A percentile compares a stretch with the other conserved stretches of the same genome.
These are phyloP conservation scores for Notodonta dromedarius DNA, from an alignment of 2,888 invertebrate species.

Conservation along the genomic window DNA sequence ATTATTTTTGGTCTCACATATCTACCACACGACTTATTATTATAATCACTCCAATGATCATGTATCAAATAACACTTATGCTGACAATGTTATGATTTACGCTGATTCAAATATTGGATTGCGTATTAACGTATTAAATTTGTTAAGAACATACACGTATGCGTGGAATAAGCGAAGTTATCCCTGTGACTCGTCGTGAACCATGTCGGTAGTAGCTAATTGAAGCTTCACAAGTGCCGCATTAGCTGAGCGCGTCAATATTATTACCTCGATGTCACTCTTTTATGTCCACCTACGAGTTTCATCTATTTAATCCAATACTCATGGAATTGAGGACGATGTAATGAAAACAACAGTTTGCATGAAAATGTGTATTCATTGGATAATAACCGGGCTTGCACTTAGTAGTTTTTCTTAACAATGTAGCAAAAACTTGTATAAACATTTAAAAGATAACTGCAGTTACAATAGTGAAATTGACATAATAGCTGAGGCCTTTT, in stretches of 20 bases:
- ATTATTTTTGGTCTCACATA: conserved; percentile 6
- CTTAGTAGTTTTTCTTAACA: neutral
- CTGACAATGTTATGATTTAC: neutral
- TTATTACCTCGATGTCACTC: conserved; percentile 42
- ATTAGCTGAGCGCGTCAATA: conserved; percentile 58
- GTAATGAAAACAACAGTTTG: neutral
- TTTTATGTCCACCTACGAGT: conserved; percentile 40
- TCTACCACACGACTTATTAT: neutral
- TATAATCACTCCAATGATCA: neutral
- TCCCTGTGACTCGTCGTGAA: conserved; percentile 49
- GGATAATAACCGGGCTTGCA: conserved; percentile 1
- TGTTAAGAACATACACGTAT: neutral
- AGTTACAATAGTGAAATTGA: neutral
- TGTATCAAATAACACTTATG: neutral
- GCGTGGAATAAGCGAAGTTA: conserved; percentile 42
- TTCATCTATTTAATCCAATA: conserved; percentile 61
- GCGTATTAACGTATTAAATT: neutral
- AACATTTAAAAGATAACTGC: neutral
- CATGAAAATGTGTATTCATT: neutral
- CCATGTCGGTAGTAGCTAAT: conserved; percentile 74
- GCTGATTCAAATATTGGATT: neutral
- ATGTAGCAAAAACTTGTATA: neutral
- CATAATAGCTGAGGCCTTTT: neutral
- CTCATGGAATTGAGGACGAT: conserved; percentile 19
- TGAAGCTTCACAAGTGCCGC: conserved; percentile 68